Evolutionary conservation across 2,888 invertebrate species (phyloP), one percentile per base, ranked within the genome.

Genomic region (Drosophila trichaetosa): DNA sequence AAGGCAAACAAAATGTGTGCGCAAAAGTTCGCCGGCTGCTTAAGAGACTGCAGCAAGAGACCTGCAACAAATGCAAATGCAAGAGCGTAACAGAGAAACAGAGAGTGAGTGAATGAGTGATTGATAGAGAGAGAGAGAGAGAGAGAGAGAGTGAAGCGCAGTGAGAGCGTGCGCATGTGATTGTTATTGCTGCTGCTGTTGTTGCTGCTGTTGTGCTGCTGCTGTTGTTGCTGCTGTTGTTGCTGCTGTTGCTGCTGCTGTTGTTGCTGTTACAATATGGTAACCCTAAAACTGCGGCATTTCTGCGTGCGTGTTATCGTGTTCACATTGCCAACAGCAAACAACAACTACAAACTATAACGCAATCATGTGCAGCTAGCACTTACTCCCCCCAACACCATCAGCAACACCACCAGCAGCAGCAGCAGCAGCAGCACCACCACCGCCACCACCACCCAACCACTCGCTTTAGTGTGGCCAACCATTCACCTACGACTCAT

Each of bases 131-230:
- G 31, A 21, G 31, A 0, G 21, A 18, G 34, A 6, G 61, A 34
- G 21, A 31, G 46, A 49, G 63, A 18, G n/a, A 16, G 18, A 58
- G 48, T 46, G 65, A 54, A 60, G 71, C 75, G 83, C 77, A 83
- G 75, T 80, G 87, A 81, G 84, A 83, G 73, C 73, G 69, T 85
- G 85, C 86, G 84, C 89, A 81, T 80, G 58, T 69, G 67, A 36
- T 27, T 38, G n/a, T 62, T 70, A 31, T 29, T 27, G 18, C 56
- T 70, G 53, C 36, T 54, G 40, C 13, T 31, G 7, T 57, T 21
- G n/a, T 1, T 42, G 21, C 0, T 42, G 46, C 4, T 21, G 63
- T 40, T 27, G 27, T 4, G n/a, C n/a, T n/a, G 38, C 0, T 40
- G 38, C 4, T 38, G 34, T n/a, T 27, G 16, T 48, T 72, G 53